Conservation (phyloP, 2,113 vertebrate genomes). For the Pavo muticus region DNA sequence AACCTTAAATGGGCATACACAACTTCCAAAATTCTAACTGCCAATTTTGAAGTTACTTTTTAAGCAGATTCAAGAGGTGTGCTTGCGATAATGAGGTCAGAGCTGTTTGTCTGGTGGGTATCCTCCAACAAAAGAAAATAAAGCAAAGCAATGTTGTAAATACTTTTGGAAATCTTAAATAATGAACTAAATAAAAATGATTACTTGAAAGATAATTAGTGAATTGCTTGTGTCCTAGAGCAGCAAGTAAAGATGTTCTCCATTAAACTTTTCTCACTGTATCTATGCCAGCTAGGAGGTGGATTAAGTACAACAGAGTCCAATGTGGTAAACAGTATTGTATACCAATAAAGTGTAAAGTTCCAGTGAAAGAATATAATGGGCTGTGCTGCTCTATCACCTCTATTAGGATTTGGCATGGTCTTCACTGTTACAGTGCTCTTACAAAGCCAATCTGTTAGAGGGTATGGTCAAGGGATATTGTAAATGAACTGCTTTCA, state of each 20-base stretch:
- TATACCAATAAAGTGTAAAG: background rate
- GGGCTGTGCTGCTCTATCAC: background rate
- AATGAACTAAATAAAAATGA: background rate
- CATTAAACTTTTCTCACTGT: background rate
- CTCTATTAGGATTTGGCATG: background rate
- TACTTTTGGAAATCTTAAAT: background rate
- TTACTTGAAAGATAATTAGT: background rate
- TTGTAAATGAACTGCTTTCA: background rate
- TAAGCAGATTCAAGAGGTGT: background rate
- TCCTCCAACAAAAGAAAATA: background rate
- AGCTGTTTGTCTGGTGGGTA: background rate
- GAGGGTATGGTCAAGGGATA: background rate
- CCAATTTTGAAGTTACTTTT: conserved; percentile 5
- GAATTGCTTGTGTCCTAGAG: background rate
- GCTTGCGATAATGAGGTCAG: background rate
- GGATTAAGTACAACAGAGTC: background rate
- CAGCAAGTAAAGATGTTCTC: background rate
- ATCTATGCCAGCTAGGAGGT: background rate
- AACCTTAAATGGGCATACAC: background rate
- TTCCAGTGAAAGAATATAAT: background rate
- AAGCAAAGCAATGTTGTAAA: background rate
- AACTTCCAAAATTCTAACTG: background rate
- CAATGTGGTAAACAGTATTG: background rate
- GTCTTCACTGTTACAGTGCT: background rate
- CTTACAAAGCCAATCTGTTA: background rate